Conservation (phyloP, 2,113 vertebrate genomes). For the Epinephelus moara region DNA sequence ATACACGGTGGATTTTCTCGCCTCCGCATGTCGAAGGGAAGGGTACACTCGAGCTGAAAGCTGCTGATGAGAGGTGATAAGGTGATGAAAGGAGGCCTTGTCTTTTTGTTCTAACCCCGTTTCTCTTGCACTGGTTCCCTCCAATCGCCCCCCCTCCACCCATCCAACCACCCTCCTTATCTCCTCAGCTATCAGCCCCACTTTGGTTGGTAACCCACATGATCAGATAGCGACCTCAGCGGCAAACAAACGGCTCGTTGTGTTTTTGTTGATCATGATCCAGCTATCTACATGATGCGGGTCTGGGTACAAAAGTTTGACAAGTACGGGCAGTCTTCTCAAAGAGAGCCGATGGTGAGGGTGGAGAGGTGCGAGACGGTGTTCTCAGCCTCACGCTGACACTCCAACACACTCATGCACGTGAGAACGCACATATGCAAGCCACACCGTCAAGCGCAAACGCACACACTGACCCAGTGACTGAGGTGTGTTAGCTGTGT, state of each 20-base stretch:
- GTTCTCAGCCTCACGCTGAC: slow-evolving; percentile 33
- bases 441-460: slow-evolving; percentile 38
- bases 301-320: slow-evolving; percentile 30
- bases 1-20: slow-evolving; percentile 59
- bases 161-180: slow-evolving; percentile 12
- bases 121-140: slow-evolving; percentile 33
- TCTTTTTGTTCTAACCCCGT: slow-evolving; percentile 38
- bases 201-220: slow-evolving; percentile 47
- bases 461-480: slow-evolving; percentile 57
- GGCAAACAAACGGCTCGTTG: slow-evolving; percentile 40
- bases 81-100: slow-evolving; percentile 63
- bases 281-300: neutral
- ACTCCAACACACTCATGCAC: neutral
- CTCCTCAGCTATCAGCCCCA: slow-evolving; percentile 37
- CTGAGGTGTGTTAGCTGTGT: slow-evolving; percentile 51
- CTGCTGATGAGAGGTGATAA: slow-evolving; percentile 73
- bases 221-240: slow-evolving; percentile 47
- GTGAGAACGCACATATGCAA: neutral
- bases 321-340: slow-evolving; percentile 1
- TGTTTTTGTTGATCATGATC: slow-evolving; percentile 1
- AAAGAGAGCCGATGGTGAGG: neutral
- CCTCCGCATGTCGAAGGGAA: slow-evolving; percentile 25
- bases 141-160: slow-evolving; percentile 5
- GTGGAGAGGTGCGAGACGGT: slow-evolving; percentile 54
- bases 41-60: slow-evolving; percentile 48